Evolutionary conservation across 2,888 invertebrate genomes (phyloP).

Genomic region (Galerucella calmariensis): DNA sequence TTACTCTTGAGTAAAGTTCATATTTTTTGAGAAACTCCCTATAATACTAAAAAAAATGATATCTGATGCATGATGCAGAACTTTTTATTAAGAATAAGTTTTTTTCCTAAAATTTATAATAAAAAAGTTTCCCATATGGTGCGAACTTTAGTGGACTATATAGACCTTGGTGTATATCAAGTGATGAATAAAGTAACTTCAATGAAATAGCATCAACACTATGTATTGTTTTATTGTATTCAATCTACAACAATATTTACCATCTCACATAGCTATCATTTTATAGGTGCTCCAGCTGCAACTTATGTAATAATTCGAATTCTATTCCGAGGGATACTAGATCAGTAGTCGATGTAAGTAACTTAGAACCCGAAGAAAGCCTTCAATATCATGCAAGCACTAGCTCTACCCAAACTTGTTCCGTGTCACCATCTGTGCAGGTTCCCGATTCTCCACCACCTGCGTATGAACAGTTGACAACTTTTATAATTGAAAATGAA

Average conservation of each 20-base stretch:
- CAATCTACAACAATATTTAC: background rate
- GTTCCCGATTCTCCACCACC: constrained; percentile 54
- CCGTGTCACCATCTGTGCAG: constrained; percentile 40
- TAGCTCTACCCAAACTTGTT: constrained; percentile 42
- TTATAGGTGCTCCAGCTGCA: constrained; percentile 32
- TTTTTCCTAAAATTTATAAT: too few species aligned
- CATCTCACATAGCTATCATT: background rate
- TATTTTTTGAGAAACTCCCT: too few species aligned
- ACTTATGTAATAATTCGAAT: constrained; percentile 10
- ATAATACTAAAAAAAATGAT: too few species aligned
- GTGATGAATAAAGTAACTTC: too few species aligned
- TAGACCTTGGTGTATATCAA: too few species aligned
- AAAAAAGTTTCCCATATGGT: too few species aligned
- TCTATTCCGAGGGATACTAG: background rate
- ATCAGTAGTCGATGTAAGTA: constrained; percentile 10
- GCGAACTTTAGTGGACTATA: too few species aligned
- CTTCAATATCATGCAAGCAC: constrained; percentile 36
- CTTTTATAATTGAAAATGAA: background rate
- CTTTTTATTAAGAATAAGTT: too few species aligned
- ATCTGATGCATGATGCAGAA: too few species aligned
- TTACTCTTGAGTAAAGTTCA: too few species aligned
- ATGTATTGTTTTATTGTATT: too few species aligned
- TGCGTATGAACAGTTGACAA: constrained; percentile 43
- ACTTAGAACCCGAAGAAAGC: constrained; percentile 10
- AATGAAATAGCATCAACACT: too few species aligned